These are phyloP conservation scores for Philopedon plagiatum DNA, from an alignment of 2,888 invertebrate species.

Conservation along the genomic window DNA sequence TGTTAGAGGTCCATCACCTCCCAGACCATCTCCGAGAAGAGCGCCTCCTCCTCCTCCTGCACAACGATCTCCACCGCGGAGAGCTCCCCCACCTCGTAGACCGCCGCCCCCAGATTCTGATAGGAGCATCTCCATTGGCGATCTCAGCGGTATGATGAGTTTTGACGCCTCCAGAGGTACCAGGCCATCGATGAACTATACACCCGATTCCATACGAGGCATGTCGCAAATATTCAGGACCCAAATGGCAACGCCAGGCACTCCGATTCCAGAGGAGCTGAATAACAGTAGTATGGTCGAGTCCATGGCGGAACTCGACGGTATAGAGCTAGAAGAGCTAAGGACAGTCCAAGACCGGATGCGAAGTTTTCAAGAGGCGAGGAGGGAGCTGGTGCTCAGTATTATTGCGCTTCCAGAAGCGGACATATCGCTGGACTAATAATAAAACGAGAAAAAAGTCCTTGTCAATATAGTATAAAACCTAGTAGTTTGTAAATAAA, in stretches of 20 bases:
- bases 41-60: neutral
- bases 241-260: neutral
- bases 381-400: constrained; percentile 36
- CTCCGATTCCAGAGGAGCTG: constrained; percentile 31
- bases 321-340: constrained; percentile 28
- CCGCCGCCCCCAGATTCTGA: neutral
- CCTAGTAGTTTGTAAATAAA: too few species aligned
- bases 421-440: neutral
- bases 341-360: constrained; percentile 27
- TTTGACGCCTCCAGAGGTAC: constrained; percentile 6
- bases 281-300: constrained; percentile 15
- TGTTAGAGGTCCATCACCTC: neutral
- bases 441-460: too few species aligned
- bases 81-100: neutral
- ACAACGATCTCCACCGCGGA: neutral
- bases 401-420: constrained; percentile 30
- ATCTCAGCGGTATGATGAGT: constrained; percentile 24
- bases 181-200: neutral
- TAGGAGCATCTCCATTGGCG: neutral
- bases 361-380: constrained; percentile 29
- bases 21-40: neutral
- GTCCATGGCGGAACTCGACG: constrained; percentile 30
- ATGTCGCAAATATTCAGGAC: neutral
- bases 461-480: too few species aligned
- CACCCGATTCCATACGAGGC: constrained; percentile 16